Base-by-base conservation (phyloP, 2,113 vertebrate species). In the Suricata suricatta region DNA sequence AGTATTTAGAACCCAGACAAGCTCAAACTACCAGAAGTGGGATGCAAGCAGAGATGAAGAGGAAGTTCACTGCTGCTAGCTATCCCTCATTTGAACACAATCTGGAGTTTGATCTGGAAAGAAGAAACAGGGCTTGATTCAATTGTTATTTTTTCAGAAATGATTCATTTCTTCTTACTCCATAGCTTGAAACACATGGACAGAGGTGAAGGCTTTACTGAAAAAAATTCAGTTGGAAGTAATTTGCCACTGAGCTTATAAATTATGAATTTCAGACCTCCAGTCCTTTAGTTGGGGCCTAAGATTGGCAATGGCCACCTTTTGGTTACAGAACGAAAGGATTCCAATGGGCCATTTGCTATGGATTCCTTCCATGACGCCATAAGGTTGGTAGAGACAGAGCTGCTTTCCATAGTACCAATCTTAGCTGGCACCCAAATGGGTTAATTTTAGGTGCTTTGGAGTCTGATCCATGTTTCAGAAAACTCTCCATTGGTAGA, bases 111-210 rank as follows among this genome's bases (percentile, higher is more conserved):
- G 84, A 90, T 60, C 27, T 95, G 85, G 31, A 44, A 92, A 93
- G 93, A 69, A 50, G 50, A 66, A 88, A 85, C 1, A 80, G 52
- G 14, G 38, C 47, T 96, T 96, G 44, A 97, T 98, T 97, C 94
- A 97, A 93, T 97, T 96, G 90, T 96, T 98, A 95, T 96, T 98
- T 98, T 14, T 98, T 98, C 94, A 98, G 96, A 98, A 98, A 97
- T 97, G 97, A 98, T 98, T 98, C 97, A 98, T 98, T 98, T 98
- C 50, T 98, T 98, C 97, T 98, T 93, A 96, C 27, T 96, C 54
- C 33, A 86, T 87, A 97, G 77, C 90, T 96, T 98, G 97, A 98
- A 98, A 97, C 98, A 98, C 97, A 98, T 97, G 97, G 98, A 98
- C 98, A 98, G 96, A 95, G 19, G 97, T 90, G 90, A 98, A 84